Percentiles rank a stretch among this genome's conserved stretches.
phyloP scores from a whole-genome alignment of 2,113 vertebrate genomes.

The Dolichotis patagonum region DNA sequence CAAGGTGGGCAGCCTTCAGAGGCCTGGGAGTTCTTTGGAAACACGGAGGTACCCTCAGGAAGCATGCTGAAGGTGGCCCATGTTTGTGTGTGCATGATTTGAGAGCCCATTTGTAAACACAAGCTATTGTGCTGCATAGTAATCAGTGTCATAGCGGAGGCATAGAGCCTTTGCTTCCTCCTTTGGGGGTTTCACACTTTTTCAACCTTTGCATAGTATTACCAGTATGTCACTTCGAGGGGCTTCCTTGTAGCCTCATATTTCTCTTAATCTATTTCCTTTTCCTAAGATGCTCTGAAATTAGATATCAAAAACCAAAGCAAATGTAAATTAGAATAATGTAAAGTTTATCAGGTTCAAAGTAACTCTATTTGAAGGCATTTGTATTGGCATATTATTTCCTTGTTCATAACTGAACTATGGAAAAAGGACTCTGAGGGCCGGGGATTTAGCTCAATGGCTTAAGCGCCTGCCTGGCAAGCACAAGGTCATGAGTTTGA shows the following conservation, averaged over 20 bases:
- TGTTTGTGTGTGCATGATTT: not conserved
- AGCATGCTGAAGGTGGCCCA: not conserved
- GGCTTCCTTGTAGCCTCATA: not conserved
- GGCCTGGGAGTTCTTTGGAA: not conserved
- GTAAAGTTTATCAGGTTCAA: conserved; percentile 7
- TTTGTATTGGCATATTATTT: conserved; percentile 27
- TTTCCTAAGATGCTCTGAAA: not conserved
- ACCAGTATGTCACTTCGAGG: not conserved
- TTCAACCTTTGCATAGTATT: not conserved
- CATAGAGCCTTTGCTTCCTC: not conserved
- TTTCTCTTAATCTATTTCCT: not conserved
- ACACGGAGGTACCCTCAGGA: not conserved
- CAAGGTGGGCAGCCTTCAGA: not conserved
- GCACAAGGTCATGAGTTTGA: no score
- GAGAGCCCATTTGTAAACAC: not conserved
- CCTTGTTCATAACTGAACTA: conserved; percentile 17
- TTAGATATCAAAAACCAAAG: conserved; percentile 42
- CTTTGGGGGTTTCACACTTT: not conserved
- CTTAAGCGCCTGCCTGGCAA: no score
- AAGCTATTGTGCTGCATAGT: not conserved
- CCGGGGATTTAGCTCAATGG: no score
- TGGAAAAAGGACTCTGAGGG: not conserved
- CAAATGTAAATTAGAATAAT: not conserved
- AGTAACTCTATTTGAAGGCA: not conserved
- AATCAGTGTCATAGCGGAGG: not conserved